A percentile compares a stretch with the other conserved stretches of the same genome.
These are phyloP conservation scores for Neodiprion lecontei DNA, from an alignment of 1,140 invertebrate genomes.

Conservation along the genomic window DNA sequence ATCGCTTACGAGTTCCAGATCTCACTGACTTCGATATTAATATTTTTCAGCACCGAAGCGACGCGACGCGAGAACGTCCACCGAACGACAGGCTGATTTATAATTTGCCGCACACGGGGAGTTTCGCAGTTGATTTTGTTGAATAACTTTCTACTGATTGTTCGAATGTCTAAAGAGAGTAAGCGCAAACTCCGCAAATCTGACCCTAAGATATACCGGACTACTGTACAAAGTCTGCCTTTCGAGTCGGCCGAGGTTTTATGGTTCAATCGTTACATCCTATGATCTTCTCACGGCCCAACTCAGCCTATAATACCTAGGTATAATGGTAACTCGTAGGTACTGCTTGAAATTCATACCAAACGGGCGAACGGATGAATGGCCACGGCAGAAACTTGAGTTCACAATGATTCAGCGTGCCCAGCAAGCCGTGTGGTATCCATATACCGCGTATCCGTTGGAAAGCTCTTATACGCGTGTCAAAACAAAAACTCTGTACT, in stretches of 20 bases:
- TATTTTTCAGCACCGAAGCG: too few relatives aligned
- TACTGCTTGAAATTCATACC: constrained; percentile 20
- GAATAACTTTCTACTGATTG: neutral
- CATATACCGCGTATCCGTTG: constrained; percentile 39
- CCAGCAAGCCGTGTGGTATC: constrained; percentile 54
- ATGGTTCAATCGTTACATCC: constrained; percentile 51
- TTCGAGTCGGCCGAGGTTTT: constrained; percentile 47
- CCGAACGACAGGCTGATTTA: constrained; percentile 1
- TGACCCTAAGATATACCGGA: constrained; percentile 31
- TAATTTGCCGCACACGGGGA: neutral
- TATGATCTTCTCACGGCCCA: constrained; percentile 56
- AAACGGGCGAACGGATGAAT: constrained; percentile 20
- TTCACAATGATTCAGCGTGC: constrained; percentile 52
- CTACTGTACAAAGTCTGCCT: neutral
- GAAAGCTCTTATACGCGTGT: constrained; percentile 53
- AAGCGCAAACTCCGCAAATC: constrained; percentile 46
- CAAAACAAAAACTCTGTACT: constrained; percentile 52
- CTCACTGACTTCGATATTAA: too few relatives aligned
- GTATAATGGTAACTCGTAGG: constrained; percentile 33
- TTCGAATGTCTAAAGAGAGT: constrained; percentile 37
- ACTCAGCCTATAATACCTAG: neutral
- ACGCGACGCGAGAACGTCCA: too few relatives aligned
- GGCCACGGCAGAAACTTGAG: constrained; percentile 26
- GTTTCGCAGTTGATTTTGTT: constrained; percentile 5
- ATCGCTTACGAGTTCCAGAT: too few relatives aligned